Base-by-base conservation (phyloP, 2,113 vertebrate genomes). In the Cervus canadensis region DNA sequence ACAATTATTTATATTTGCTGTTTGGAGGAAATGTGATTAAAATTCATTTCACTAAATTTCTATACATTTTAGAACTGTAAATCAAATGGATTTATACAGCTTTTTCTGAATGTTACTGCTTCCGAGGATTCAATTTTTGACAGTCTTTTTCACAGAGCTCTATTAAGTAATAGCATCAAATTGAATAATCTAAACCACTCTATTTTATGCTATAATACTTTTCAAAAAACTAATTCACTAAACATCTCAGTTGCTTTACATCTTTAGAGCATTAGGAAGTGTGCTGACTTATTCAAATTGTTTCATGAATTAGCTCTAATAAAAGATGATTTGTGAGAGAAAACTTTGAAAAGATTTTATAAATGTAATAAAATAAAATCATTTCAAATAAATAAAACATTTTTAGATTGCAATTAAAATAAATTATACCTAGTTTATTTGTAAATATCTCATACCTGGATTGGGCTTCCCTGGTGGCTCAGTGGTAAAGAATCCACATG, bases 141-240 rank as follows among this genome's bases (percentile, higher is more conserved):
- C 30, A 59, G 74, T 62, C 26, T 3, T 85, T 95, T 96, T 62
- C 45, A 62, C 23, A 33, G 28, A 84, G 23, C 30, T 88, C 23
- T 96, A 54, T 89, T 85, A 97, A 94, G 30, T 76, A 94, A 93
- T 56, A 85, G 15, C 43, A 56, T 40, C 60, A 36, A 94, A 91
- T 19, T 92, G 45, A 62, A 62, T 94, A 81, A 85, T 60, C 25
- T 62, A 94, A 91, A 52, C 60, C 59, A 85, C 94, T 84, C 26
- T 90, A 19, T 85, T 13, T 88, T 57, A 54, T 23, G 56, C 3
- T 91, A 54, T 84, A 95, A 87, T 76, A 84, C 56, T 95, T 96
- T 91, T 56, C 28, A 79, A 71, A 50, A 60, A 43, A 60, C 14
- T 91, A 83, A 71, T 91, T 95, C 59, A 88, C 28, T 91, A 62